Percentiles rank a stretch among this genome's conserved stretches.
Evolutionary conservation across 2,888 invertebrate species (phyloP).

Genomic region (Machimus atricapillus): DNA sequence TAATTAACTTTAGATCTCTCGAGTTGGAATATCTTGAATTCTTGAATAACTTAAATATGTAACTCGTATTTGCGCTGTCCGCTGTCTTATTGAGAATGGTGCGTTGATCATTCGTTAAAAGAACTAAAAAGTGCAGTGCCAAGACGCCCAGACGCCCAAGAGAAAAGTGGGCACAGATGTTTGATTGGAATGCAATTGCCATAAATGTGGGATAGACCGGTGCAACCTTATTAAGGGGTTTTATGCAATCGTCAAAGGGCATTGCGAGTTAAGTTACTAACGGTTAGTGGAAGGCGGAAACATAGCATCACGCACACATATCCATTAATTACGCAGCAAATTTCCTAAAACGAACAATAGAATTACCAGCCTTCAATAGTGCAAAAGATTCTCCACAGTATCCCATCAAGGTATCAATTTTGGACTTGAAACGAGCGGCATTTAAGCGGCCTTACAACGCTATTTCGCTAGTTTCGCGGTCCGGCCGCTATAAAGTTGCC

Average conservation of each 20-base stretch:
- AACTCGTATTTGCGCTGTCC: too few species aligned
- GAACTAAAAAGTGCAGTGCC: too few species aligned
- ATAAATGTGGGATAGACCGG: neutral
- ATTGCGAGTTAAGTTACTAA: neutral
- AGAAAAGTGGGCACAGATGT: neutral
- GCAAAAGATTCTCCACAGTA: neutral
- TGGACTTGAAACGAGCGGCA: neutral
- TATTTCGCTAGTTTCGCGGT: neutral
- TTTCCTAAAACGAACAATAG: neutral
- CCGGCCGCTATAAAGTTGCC: neutral
- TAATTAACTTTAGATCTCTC: too few species aligned
- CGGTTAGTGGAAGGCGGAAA: neutral
- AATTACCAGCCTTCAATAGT: neutral
- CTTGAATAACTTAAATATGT: too few species aligned
- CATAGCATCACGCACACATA: neutral
- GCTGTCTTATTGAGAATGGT: too few species aligned
- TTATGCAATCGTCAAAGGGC: neutral
- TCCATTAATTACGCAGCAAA: neutral
- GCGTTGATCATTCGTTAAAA: too few species aligned
- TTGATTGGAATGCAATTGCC: neutral
- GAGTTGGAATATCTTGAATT: too few species aligned
- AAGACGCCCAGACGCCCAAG: neutral
- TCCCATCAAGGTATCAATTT: conserved; percentile 1
- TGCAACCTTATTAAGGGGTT: neutral
- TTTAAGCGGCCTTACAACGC: neutral